phyloP scores from a whole-genome alignment of 2,888 invertebrate species.

The Spisula subtruncata region DNA sequence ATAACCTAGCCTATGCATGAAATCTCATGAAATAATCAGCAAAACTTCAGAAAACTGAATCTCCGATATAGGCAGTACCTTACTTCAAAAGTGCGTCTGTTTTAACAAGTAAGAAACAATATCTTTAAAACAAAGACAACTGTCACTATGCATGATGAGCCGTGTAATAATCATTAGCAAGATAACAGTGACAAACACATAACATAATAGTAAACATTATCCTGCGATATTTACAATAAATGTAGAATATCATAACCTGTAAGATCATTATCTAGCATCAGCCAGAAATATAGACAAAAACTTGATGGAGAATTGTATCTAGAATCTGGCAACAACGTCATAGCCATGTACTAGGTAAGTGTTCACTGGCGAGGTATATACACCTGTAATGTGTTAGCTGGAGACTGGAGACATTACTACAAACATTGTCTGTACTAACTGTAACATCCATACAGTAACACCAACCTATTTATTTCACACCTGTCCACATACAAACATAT shows the following conservation, averaged over 20 bases:
- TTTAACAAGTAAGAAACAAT: too few relatives aligned
- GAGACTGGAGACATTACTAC: background rate
- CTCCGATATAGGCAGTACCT: background rate
- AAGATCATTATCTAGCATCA: background rate
- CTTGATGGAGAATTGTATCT: background rate
- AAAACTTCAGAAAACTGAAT: too few relatives aligned
- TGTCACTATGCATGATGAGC: background rate
- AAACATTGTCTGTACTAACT: too few relatives aligned
- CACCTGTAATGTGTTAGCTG: background rate
- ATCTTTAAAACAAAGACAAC: background rate
- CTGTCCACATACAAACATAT: conserved; percentile 15
- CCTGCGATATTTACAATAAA: background rate
- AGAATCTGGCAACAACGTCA: conserved; percentile 4
- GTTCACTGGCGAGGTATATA: background rate
- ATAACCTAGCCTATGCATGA: background rate
- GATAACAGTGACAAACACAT: background rate
- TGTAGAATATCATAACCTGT: background rate
- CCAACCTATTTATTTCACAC: background rate
- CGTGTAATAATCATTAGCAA: background rate
- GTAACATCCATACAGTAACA: background rate
- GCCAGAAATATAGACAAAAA: background rate
- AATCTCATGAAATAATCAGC: background rate
- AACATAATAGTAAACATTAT: background rate
- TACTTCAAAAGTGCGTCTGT: background rate
- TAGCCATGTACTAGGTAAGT: background rate